phyloP scores from a whole-genome alignment of 1,140 invertebrate genomes.

The Bombus pascuorum region DNA sequence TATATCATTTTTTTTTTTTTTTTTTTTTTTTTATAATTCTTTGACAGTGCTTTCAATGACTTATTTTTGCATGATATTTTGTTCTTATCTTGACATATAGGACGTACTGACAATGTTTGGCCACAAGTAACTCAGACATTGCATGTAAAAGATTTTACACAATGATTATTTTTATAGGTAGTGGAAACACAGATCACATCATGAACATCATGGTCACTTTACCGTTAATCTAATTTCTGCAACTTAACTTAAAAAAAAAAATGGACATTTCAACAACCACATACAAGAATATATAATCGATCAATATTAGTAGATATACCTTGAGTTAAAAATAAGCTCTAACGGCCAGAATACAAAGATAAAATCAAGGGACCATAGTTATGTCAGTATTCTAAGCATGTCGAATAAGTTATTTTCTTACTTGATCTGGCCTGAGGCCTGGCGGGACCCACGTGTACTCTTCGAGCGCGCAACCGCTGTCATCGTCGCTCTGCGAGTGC shows the following conservation, averaged over 20 bases:
- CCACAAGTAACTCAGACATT: not conserved
- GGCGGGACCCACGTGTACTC: conserved; percentile 99
- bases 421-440: conserved; percentile 97
- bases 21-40: too few relatives aligned
- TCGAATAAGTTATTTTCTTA: conserved; percentile 77
- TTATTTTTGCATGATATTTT: too few relatives aligned
- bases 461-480: conserved; percentile 97
- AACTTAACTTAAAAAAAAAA: not conserved
- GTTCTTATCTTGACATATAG: too few relatives aligned
- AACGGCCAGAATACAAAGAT: not conserved
- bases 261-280: not conserved
- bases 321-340: not conserved
- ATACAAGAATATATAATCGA: not conserved
- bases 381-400: not conserved
- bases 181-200: not conserved
- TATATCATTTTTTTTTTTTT: too few relatives aligned
- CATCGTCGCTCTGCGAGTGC: conserved; percentile 97
- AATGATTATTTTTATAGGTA: not conserved
- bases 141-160: not conserved
- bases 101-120: too few relatives aligned
- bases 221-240: not conserved
- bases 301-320: not conserved
- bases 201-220: not conserved
- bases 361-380: not conserved
- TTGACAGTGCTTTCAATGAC: too few relatives aligned